These are phyloP conservation scores for Holothuria leucospilota DNA, from an alignment of 53 echinoderm and acorn worm species.

Conservation along the genomic window DNA sequence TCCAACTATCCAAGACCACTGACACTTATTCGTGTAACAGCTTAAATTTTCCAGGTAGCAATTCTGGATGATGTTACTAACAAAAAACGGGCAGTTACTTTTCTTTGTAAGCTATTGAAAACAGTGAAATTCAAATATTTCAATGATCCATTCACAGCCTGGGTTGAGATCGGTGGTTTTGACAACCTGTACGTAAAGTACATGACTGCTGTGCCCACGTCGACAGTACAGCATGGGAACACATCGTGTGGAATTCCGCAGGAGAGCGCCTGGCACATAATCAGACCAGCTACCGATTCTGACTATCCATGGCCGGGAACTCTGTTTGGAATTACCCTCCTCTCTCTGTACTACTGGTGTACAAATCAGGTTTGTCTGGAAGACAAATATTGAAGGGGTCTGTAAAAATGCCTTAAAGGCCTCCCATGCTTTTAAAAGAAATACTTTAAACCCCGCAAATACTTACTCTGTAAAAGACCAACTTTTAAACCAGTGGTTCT, in stretches of 20 bases:
- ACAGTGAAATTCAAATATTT: background rate
- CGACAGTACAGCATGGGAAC: slow-evolving; percentile 67
- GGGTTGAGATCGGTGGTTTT: slow-evolving; percentile 61
- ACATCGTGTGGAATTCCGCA: slow-evolving; percentile 72
- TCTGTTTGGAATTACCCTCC: slow-evolving; percentile 70
- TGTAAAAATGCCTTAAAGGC: no score
- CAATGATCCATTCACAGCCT: slow-evolving; percentile 46
- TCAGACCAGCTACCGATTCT: slow-evolving; percentile 65
- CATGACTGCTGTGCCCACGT: slow-evolving; percentile 74
- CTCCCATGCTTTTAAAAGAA: no score
- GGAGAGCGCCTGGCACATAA: slow-evolving; percentile 79
- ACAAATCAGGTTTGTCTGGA: slow-evolving; percentile 71
- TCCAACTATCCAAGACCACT: no score
- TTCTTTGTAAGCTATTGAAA: no score
- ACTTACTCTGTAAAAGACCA: no score
- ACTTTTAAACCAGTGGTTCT: no score
- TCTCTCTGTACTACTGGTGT: slow-evolving; percentile 81
- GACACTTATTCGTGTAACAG: no score
- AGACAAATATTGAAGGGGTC: no score
- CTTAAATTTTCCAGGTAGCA: no score
- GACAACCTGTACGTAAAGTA: slow-evolving; percentile 65
- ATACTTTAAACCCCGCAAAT: no score
- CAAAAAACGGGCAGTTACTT: no score
- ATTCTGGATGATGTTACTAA: no score
- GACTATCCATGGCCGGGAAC: slow-evolving; percentile 87